Base-by-base conservation (phyloP, 2,888 invertebrate genomes). In the Tanypteryx hageni region DNA sequence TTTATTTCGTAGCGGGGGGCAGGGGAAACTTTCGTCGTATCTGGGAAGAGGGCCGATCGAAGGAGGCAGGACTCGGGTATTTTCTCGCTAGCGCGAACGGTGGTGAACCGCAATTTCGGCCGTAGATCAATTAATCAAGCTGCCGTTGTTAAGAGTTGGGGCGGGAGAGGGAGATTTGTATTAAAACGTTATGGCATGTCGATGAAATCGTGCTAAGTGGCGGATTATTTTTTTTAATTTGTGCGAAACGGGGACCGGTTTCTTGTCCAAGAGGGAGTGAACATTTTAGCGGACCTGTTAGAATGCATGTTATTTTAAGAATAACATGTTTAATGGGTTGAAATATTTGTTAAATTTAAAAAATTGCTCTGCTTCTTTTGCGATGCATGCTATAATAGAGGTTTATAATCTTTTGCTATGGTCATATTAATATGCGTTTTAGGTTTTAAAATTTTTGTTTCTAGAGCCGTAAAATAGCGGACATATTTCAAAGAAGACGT, bases 141-240 rank as follows among this genome's bases (percentile, higher is more conserved):
- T 64, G n/a, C 64, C 59, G 31, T 18, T 18, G 64, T 76, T 18
- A 22, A n/a, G n/a, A n/a, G n/a, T n/a, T n/a, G n/a, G 89, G 31
- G 9, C 1, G 64, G 56, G 64, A 89, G 1, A 16, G 68, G 31
- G 89, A 64, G 64, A 44, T 44, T 64, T 59, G 64, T 89, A 64
- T 64, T 89, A n/a, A 89, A 89, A 64, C 89, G 44, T 68, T 44
- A 56, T 56, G 83, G n/a, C 44, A 56, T 64, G 44, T 64, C 89
- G 68, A 89, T 89, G 64, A n/a, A 89, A 89, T 89, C 89, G n/a
- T 44, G 59, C 61, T 86, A 83, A 83, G 83, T 83, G 83, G 83
- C 18, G 57, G 56, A 57, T 83, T 86, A 59, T 61, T 64, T 56
- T 44, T 76, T 76, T 76, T 18, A 27, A 11, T 22, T 22, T 27